Conservation (phyloP, 2,888 invertebrate genomes). For the Rhagophthalmus giganteus region DNA sequence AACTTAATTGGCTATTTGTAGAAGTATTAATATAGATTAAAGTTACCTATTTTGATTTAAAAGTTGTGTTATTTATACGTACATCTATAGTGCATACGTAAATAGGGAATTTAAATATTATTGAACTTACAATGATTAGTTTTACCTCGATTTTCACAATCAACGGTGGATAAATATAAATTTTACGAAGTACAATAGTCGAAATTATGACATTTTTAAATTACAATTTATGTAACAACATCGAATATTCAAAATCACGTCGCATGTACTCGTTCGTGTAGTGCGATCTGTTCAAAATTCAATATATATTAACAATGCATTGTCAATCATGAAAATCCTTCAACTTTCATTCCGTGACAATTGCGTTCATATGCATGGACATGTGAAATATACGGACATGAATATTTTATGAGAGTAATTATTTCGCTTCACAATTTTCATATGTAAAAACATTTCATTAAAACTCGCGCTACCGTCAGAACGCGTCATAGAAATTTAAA, state of each 20-base stretch:
- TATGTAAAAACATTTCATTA: slow-evolving; percentile 30
- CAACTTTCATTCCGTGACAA: slow-evolving; percentile 31
- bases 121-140: no score
- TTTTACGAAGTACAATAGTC: slow-evolving; percentile 3
- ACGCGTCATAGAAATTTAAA: slow-evolving; percentile 8
- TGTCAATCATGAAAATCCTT: slow-evolving; percentile 31
- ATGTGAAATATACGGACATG: slow-evolving; percentile 30
- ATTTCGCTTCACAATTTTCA: slow-evolving; percentile 32
- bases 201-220: slow-evolving; percentile 12
- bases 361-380: slow-evolving; percentile 30
- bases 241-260: slow-evolving; percentile 14
- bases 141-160: no score
- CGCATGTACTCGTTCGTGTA: slow-evolving; percentile 9
- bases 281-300: slow-evolving; percentile 25
- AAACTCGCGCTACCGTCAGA: slow-evolving; percentile 4
- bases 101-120: no score
- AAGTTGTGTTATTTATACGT: no score
- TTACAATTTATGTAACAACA: slow-evolving; percentile 6
- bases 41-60: no score
- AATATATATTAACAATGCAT: slow-evolving; percentile 30
- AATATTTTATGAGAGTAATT: slow-evolving; percentile 32
- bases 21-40: no score
- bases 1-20: no score
- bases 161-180: not conserved
- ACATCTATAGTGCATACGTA: no score